Conservation (phyloP, 2,113 vertebrate genomes). For the Macrotus californicus region DNA sequence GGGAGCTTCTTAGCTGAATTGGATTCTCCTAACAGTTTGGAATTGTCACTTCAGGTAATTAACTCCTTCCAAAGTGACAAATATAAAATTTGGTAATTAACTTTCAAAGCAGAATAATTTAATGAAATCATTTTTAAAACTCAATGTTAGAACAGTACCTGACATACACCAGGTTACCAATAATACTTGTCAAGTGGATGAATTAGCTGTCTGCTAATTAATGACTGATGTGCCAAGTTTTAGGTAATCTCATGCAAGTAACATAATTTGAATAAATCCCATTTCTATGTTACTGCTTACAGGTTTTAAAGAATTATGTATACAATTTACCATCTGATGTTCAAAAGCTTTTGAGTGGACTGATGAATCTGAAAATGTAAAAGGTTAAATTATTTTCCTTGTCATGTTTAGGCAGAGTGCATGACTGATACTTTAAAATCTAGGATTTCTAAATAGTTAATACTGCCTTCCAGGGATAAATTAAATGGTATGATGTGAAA, state of each 20-base stretch:
- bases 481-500: not conserved
- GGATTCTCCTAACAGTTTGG: not conserved
- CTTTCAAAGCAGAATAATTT: slow-evolving; percentile 26
- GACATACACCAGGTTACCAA: not conserved
- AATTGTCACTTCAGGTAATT: not conserved
- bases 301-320: not conserved
- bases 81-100: not conserved
- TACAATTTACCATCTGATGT: not conserved
- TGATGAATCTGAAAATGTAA: not conserved
- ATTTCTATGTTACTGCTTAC: not conserved
- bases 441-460: not conserved
- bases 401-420: not conserved
- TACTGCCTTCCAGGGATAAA: not conserved
- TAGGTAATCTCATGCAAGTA: not conserved
- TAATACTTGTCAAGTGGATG: not conserved
- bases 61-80: not conserved
- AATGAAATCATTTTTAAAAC: slow-evolving; percentile 26
- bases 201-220: not conserved
- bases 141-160: not conserved
- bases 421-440: not conserved
- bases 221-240: not conserved
- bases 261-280: not conserved
- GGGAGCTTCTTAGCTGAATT: not conserved
- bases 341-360: not conserved
- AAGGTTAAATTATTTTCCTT: not conserved